Conservation (phyloP, 2,797 vertebrate species). For the Telmatherina bonti region DNA sequence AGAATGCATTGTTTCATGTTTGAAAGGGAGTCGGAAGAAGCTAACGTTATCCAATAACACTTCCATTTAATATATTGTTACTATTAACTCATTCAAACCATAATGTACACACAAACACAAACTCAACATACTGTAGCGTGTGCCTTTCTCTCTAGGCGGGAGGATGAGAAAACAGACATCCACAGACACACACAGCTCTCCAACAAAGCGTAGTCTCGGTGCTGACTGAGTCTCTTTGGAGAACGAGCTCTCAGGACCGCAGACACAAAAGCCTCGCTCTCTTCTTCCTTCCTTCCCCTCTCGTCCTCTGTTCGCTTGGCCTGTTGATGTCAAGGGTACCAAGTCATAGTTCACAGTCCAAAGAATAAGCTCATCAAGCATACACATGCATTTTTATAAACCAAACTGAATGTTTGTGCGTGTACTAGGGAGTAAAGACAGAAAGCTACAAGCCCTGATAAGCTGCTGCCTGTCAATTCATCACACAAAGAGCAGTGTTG, state of each 20-base stretch:
- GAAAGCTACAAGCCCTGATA: constrained; percentile 50
- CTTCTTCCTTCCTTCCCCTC: constrained; percentile 59
- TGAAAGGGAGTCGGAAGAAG: too few relatives aligned
- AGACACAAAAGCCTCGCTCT: constrained; percentile 74
- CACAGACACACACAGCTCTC: constrained; percentile 23
- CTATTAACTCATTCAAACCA: too few relatives aligned
- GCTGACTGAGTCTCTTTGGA: constrained; percentile 75
- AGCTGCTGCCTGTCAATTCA: constrained; percentile 56
- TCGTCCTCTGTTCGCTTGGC: constrained; percentile 69
- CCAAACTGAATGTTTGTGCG: not conserved
- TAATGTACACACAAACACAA: too few relatives aligned
- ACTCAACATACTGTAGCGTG: too few relatives aligned
- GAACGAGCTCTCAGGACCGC: constrained; percentile 69
- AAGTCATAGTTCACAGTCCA: constrained; percentile 57
- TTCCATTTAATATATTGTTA: too few relatives aligned
- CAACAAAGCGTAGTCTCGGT: constrained; percentile 61
- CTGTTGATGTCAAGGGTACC: constrained; percentile 79
- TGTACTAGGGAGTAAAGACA: constrained; percentile 7
- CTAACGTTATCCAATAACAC: too few relatives aligned
- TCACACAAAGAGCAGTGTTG: constrained; percentile 67
- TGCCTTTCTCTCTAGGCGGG: too few relatives aligned
- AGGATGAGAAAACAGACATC: constrained; percentile 1
- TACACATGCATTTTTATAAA: constrained; percentile 38
- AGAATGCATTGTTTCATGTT: too few relatives aligned
- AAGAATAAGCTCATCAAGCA: constrained; percentile 71